These are phyloP conservation scores for Halcyon leucocephala DNA, from an alignment of 2,797 vertebrate genomes.

Conservation along the genomic window DNA sequence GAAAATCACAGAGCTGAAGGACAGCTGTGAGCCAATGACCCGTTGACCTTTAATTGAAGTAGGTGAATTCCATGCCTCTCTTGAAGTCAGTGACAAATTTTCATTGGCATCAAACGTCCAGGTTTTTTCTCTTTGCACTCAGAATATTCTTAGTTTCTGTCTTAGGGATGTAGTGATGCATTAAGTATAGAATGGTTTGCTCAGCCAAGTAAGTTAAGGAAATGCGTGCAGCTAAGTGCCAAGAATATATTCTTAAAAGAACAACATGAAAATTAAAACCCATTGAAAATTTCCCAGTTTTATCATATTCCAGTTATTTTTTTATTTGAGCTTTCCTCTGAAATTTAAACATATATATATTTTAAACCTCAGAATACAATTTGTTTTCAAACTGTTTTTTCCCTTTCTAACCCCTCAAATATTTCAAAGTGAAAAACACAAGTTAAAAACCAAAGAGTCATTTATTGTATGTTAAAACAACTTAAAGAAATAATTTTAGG, in stretches of 20 bases:
- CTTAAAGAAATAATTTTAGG: not conserved
- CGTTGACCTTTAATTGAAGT: slow-evolving; percentile 1
- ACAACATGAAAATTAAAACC: not conserved
- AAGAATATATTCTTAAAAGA: not conserved
- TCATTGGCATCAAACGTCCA: not conserved
- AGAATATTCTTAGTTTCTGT: not conserved
- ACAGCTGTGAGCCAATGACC: not conserved
- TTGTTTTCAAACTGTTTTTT: not conserved
- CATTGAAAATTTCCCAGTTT: not conserved
- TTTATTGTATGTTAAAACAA: not conserved
- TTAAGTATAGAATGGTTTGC: not conserved
- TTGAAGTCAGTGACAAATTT: not conserved
- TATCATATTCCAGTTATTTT: not conserved
- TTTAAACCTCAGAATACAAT: not conserved
- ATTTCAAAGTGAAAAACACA: slow-evolving; percentile 17
- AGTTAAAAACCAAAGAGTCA: not conserved
- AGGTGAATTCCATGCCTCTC: not conserved
- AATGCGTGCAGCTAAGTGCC: not conserved
- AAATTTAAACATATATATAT: slow-evolving; percentile 8
- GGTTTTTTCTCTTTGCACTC: not conserved
- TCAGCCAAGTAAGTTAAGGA: not conserved
- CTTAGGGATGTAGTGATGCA: not conserved
- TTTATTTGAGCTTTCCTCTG: not conserved
- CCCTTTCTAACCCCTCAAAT: not conserved
- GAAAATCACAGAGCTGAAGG: not conserved